phyloP scores from a whole-genome alignment of 2,797 vertebrate species.

The Myotis myotis region DNA sequence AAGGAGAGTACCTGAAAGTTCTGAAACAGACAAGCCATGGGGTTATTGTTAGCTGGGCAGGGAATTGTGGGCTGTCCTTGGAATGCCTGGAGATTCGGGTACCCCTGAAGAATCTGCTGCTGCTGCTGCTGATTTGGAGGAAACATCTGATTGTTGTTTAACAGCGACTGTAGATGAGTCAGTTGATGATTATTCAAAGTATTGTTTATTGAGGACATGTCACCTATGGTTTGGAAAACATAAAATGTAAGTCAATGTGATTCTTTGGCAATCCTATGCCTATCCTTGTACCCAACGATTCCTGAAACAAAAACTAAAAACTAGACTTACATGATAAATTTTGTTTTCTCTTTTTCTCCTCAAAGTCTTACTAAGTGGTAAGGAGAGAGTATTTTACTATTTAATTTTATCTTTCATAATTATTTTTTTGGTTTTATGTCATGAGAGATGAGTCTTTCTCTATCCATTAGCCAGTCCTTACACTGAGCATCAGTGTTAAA shows the following conservation, averaged over 20 bases:
- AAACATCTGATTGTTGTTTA: slow-evolving; percentile 89
- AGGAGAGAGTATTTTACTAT: slow-evolving; percentile 39
- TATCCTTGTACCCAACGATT: slow-evolving; percentile 66
- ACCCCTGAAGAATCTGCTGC: slow-evolving; percentile 90
- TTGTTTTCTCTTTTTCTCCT: slow-evolving; percentile 30
- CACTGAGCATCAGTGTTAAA: slow-evolving; percentile 5
- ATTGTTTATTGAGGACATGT: slow-evolving; percentile 89
- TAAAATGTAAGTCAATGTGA: slow-evolving; percentile 73
- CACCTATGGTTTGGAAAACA: slow-evolving; percentile 88
- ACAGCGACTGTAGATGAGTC: slow-evolving; percentile 88
- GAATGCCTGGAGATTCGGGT: slow-evolving; percentile 89
- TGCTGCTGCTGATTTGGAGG: slow-evolving; percentile 88
- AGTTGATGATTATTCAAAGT: slow-evolving; percentile 90
- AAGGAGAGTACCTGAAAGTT: slow-evolving; percentile 92
- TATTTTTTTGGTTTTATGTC: slow-evolving; percentile 31
- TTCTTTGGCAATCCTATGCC: slow-evolving; percentile 41
- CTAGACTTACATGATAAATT: slow-evolving; percentile 35
- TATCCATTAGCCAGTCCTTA: slow-evolving; percentile 20
- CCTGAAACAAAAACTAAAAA: slow-evolving; percentile 69
- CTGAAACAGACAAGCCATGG: slow-evolving; percentile 96
- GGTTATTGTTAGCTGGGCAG: slow-evolving; percentile 89
- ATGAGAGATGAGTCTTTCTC: neutral
- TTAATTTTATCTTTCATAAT: slow-evolving; percentile 40
- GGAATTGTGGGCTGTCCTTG: slow-evolving; percentile 89
- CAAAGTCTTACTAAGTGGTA: slow-evolving; percentile 38